A percentile compares a stretch with the other conserved stretches of the same genome.
Evolutionary conservation across 2,797 vertebrate genomes (phyloP).

Genomic region (Myotis daubentonii): DNA sequence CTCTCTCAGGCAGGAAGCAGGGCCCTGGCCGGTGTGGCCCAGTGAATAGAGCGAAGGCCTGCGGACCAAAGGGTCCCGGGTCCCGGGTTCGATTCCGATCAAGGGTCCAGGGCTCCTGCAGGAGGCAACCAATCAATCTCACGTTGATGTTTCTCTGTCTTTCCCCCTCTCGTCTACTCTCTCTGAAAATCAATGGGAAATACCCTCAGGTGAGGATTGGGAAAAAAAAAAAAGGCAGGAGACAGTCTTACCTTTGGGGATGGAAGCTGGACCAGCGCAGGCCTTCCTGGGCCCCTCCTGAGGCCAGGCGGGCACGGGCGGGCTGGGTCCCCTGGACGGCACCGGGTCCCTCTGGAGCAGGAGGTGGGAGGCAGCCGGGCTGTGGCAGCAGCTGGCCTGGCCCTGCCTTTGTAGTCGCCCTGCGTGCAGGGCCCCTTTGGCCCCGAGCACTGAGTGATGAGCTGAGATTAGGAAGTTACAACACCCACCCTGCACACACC

Average conservation of each 20-base stretch:
- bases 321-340: background rate
- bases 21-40: background rate
- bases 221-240: background rate
- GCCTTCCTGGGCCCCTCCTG: background rate
- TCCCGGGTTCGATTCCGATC: too few species aligned
- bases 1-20: background rate
- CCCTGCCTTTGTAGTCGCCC: background rate
- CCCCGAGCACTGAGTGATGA: background rate
- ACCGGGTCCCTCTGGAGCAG: background rate
- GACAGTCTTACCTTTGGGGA: background rate
- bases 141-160: too few species aligned
- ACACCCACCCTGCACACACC: background rate
- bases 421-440: background rate
- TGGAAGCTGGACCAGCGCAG: background rate
- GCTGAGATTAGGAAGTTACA: background rate
- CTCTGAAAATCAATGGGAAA: too few species aligned
- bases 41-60: too few species aligned
- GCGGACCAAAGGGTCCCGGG: too few species aligned
- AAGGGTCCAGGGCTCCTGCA: too few species aligned
- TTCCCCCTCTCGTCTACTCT: too few species aligned
- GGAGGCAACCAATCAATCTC: too few species aligned
- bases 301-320: background rate
- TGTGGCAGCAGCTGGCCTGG: background rate
- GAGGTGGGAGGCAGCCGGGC: background rate
- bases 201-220: too few species aligned